Percentiles rank a stretch among this genome's conserved stretches.
These are phyloP conservation scores for Odontamblyopus lacepedii DNA, from an alignment of 2,797 vertebrate genomes.

Conservation along the genomic window DNA sequence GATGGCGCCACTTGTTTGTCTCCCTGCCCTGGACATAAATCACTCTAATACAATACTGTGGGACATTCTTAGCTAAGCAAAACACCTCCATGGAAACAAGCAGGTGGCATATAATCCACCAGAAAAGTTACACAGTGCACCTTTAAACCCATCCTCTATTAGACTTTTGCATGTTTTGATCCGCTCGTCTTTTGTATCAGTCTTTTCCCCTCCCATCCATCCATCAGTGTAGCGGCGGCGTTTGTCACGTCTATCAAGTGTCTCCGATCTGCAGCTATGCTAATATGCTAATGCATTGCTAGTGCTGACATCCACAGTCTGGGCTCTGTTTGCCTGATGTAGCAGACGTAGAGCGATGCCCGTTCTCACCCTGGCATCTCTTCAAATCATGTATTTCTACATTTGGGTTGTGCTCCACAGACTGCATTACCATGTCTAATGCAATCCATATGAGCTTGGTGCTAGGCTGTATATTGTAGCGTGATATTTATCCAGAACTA, in stretches of 20 bases:
- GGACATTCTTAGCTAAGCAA: too few relatives aligned
- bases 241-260: conserved; percentile 55
- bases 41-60: too few relatives aligned
- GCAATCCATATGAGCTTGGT: conserved; percentile 22
- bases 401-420: conserved; percentile 21
- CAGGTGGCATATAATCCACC: too few relatives aligned
- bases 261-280: conserved; percentile 48
- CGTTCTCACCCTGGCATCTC: conserved; percentile 47
- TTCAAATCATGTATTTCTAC: conserved; percentile 37
- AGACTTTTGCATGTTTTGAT: background rate
- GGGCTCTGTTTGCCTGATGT: conserved; percentile 53
- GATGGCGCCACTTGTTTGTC: too few relatives aligned
- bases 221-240: conserved; percentile 34
- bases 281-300: conserved; percentile 62
- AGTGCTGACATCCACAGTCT: conserved; percentile 62
- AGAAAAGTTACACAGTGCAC: background rate
- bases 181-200: conserved; percentile 10
- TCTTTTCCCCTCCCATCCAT: conserved; percentile 19
- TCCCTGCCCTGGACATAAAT: too few relatives aligned
- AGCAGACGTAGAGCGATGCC: conserved; percentile 56
- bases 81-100: too few relatives aligned
- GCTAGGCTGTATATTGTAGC: conserved; percentile 1
- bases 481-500: conserved; percentile 1
- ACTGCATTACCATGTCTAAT: conserved; percentile 21
- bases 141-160: background rate